phyloP scores from a whole-genome alignment of 2,113 vertebrate genomes.

The Nycticorax nycticorax region DNA sequence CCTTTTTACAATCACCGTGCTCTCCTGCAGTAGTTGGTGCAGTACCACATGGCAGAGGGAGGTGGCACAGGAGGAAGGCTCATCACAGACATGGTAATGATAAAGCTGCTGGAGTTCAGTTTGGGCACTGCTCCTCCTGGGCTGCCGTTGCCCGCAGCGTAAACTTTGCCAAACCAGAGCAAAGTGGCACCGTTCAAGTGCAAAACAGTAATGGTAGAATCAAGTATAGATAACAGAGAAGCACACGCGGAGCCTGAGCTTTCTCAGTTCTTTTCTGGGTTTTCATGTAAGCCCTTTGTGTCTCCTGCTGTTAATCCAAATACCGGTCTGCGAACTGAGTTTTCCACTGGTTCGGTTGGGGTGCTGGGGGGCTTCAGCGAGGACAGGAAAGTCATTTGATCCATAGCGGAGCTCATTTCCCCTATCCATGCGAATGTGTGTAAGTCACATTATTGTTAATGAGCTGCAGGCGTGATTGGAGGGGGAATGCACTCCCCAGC shows the following conservation, averaged over 20 bases:
- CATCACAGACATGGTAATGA: not conserved
- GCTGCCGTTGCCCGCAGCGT: not conserved
- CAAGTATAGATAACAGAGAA: not conserved
- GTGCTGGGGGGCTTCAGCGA: not conserved
- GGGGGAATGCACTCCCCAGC: not conserved
- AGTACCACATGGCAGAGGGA: not conserved
- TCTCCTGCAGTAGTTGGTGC: not conserved
- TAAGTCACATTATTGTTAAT: not conserved
- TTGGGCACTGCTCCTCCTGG: not conserved
- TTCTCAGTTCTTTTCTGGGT: not conserved
- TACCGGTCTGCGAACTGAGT: not conserved
- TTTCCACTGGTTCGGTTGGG: not conserved
- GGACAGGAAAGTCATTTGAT: not conserved
- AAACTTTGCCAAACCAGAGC: not conserved
- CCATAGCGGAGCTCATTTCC: not conserved
- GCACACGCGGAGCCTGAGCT: not conserved
- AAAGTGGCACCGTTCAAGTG: not conserved
- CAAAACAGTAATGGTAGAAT: not conserved
- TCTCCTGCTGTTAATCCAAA: not conserved
- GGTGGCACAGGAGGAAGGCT: not conserved
- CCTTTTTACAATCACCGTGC: not conserved
- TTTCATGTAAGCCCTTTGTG: not conserved
- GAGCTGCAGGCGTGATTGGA: not conserved
- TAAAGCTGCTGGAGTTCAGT: not conserved
- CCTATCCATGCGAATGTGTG: not conserved